Conservation (phyloP, 2,113 vertebrate genomes). For the Petromus typicus region DNA sequence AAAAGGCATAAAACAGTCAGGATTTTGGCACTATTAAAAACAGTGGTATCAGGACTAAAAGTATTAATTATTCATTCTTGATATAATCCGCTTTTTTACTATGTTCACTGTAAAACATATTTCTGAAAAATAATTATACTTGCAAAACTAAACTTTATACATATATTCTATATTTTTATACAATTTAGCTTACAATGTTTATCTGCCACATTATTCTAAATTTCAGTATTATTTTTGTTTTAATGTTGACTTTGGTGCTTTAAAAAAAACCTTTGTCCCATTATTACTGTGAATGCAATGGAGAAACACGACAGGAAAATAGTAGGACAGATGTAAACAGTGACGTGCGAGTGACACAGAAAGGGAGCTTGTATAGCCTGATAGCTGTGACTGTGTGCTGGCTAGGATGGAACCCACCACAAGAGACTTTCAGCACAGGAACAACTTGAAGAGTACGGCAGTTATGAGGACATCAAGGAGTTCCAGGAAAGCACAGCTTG, state of each 20-base stretch:
- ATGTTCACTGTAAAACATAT: neutral
- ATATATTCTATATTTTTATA: neutral
- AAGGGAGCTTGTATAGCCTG: fast-evolving
- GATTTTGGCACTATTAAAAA: neutral
- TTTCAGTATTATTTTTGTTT: neutral
- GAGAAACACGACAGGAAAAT: too few relatives aligned
- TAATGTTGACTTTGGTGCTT: neutral
- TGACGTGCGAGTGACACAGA: neutral
- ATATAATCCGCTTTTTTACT: neutral
- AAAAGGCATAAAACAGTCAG: neutral
- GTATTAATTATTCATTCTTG: neutral
- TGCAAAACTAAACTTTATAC: neutral
- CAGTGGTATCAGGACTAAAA: neutral
- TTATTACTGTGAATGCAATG: neutral
- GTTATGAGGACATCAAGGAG: neutral
- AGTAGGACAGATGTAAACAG: neutral
- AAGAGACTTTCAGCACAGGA: fast-evolving
- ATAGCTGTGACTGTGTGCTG: fast-evolving
- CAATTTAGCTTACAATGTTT: neutral
- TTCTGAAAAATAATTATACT: neutral
- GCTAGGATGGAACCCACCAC: too few relatives aligned
- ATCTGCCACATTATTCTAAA: neutral
- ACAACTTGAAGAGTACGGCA: fast-evolving
- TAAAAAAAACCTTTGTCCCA: neutral
- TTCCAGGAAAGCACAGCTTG: neutral